Conservation (phyloP, 2,888 invertebrate species). For the Eristalis pertinax region DNA sequence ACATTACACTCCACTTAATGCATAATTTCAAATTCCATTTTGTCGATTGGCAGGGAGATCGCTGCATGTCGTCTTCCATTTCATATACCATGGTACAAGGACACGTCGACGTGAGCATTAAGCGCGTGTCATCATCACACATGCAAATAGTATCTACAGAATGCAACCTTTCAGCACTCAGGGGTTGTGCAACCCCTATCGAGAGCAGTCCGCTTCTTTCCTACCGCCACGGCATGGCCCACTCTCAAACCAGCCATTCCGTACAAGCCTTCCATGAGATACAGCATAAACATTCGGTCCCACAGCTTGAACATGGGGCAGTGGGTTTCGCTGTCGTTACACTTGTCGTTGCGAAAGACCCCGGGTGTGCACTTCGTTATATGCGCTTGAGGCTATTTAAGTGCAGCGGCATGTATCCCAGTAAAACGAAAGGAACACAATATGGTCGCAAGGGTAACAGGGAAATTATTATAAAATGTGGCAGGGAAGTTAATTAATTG, state of each 20-base stretch:
- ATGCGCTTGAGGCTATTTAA: conserved; percentile 64
- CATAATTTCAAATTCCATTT: conserved; percentile 67
- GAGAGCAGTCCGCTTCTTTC: neutral
- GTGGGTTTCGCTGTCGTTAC: conserved; percentile 4
- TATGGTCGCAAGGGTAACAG: conserved; percentile 14
- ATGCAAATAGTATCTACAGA: conserved; percentile 62
- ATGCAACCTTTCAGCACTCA: conserved; percentile 25
- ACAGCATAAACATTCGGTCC: conserved; percentile 18
- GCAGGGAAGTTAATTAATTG: conserved; percentile 58
- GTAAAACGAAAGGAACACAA: neutral
- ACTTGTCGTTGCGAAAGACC: conserved; percentile 7
- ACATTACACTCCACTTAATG: conserved; percentile 63
- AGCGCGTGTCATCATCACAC: conserved; percentile 65
- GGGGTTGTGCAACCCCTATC: conserved; percentile 37
- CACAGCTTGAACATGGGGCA: neutral
- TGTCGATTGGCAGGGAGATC: conserved; percentile 42
- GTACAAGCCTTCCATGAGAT: neutral
- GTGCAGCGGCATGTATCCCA: conserved; percentile 35
- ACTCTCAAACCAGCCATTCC: too few species aligned
- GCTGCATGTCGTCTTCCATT: neutral
- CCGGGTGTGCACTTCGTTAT: conserved; percentile 46
- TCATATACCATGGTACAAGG: conserved; percentile 6
- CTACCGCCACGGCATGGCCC: neutral
- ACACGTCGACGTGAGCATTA: conserved; percentile 39
- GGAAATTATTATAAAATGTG: conserved; percentile 57